Evolutionary conservation across 1,140 invertebrate species (phyloP).

Genomic region (Ips nitidus): DNA sequence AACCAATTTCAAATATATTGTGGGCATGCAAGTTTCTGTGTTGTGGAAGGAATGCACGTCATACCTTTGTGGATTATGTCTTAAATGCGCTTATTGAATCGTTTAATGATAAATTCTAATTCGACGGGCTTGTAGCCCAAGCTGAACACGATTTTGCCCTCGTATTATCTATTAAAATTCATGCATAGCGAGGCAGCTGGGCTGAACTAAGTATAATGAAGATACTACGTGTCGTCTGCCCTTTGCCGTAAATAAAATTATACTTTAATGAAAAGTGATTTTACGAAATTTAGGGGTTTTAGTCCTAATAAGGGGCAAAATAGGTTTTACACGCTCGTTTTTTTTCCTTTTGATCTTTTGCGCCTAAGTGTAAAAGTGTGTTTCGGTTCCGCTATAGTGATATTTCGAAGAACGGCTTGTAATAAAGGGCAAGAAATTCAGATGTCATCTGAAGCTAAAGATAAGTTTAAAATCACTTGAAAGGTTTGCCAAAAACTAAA

Average conservation of each 20-base stretch:
- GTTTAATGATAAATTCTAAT: constrained; percentile 3
- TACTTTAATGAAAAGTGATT: constrained; percentile 31
- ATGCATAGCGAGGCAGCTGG: constrained; percentile 16
- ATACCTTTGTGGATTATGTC: background rate
- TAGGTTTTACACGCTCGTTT: background rate
- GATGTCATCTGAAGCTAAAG: too few species aligned
- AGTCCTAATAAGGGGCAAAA: constrained; percentile 10
- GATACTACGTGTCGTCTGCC: constrained; percentile 29
- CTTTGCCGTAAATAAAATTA: constrained; percentile 31
- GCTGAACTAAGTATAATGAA: constrained; percentile 32
- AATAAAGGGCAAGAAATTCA: too few species aligned
- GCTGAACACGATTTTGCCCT: constrained; percentile 4
- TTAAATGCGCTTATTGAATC: background rate
- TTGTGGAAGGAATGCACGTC: background rate
- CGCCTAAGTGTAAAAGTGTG: too few species aligned
- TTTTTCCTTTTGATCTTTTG: too few species aligned
- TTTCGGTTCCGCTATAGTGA: too few species aligned
- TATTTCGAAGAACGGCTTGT: too few species aligned
- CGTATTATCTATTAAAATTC: constrained; percentile 29
- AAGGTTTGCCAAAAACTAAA: too few species aligned
- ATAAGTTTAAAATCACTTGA: too few species aligned
- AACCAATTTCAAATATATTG: too few species aligned
- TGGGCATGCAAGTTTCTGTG: background rate
- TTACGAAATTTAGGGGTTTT: constrained; percentile 18
- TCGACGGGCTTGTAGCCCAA: background rate